Evolutionary conservation across 2,797 vertebrate species (phyloP).

Genomic region (Chaunax sp.): DNA sequence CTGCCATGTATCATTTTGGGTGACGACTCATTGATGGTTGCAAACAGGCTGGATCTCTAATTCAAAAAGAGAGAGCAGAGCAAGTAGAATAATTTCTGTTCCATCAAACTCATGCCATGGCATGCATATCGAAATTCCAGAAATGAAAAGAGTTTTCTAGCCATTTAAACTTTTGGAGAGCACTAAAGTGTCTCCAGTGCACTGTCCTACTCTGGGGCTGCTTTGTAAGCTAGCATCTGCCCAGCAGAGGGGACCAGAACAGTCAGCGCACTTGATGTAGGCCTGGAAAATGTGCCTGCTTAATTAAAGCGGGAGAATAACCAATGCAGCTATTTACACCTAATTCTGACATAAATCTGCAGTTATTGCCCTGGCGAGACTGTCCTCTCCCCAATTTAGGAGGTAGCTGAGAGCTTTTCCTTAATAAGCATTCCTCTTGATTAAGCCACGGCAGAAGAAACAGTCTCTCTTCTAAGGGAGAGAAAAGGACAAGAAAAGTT

Average conservation of each 20-base stretch:
- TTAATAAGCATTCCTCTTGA: conserved; percentile 83
- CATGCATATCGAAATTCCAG: neutral
- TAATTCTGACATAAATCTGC: conserved; percentile 83
- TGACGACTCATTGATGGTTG: conserved; percentile 32
- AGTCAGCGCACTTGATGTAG: conserved; percentile 56
- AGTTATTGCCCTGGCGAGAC: conserved; percentile 79
- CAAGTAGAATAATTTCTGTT: conserved; percentile 11
- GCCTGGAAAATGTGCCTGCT: conserved; percentile 71
- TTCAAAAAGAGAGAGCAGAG: conserved; percentile 35
- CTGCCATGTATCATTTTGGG: conserved; percentile 43
- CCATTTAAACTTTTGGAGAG: conserved; percentile 24
- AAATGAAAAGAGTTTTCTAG: conserved; percentile 8
- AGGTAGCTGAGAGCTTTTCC: conserved; percentile 75
- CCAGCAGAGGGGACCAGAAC: conserved; percentile 53
- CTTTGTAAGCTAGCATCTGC: conserved; percentile 61
- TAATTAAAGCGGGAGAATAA: conserved; percentile 81
- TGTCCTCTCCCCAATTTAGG: conserved; percentile 75
- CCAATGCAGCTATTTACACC: conserved; percentile 75
- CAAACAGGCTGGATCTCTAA: conserved; percentile 33
- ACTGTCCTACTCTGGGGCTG: conserved; percentile 52
- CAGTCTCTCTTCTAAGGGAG: conserved; percentile 47
- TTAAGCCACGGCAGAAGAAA: conserved; percentile 72
- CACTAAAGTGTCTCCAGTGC: conserved; percentile 35
- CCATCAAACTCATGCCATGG: neutral
- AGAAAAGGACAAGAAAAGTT: conserved; percentile 56